phyloP scores from a whole-genome alignment of 2,113 vertebrate species.

The Syrmaticus mikado region DNA sequence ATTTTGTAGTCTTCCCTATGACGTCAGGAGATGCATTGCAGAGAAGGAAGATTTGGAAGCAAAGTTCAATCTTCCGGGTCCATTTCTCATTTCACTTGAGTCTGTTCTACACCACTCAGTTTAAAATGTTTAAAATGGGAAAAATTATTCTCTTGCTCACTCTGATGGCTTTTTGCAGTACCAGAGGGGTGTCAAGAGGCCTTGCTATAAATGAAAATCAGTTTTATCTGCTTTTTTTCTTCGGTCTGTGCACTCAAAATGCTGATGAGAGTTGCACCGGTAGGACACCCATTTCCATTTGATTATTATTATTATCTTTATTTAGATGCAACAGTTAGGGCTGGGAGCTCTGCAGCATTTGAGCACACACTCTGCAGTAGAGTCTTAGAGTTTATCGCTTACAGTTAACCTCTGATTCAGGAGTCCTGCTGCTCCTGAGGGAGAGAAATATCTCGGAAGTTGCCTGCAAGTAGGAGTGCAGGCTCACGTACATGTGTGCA shows the following conservation, averaged over 20 bases:
- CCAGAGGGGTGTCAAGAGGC: background rate
- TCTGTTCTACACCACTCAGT: background rate
- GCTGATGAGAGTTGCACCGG: background rate
- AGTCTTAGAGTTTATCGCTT: constrained; percentile 45
- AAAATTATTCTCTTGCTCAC: background rate
- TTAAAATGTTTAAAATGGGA: background rate
- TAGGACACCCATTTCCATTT: background rate
- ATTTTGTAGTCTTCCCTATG: background rate
- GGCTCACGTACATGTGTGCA: background rate
- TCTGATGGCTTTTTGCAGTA: background rate
- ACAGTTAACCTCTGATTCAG: constrained; percentile 12
- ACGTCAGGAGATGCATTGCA: background rate
- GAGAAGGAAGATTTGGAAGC: background rate
- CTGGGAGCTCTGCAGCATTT: background rate
- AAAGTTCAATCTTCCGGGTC: background rate
- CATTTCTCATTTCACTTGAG: background rate
- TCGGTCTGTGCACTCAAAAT: background rate
- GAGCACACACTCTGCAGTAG: background rate
- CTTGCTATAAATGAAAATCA: background rate
- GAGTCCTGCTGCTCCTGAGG: constrained; percentile 19
- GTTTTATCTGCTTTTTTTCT: background rate
- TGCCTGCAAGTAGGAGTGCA: background rate
- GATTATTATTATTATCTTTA: background rate
- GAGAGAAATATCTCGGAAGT: constrained; percentile 50
- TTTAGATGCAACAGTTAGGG: background rate